Conservation (phyloP, 2,797 vertebrate genomes). For the Rhynchonycteris naso region DNA sequence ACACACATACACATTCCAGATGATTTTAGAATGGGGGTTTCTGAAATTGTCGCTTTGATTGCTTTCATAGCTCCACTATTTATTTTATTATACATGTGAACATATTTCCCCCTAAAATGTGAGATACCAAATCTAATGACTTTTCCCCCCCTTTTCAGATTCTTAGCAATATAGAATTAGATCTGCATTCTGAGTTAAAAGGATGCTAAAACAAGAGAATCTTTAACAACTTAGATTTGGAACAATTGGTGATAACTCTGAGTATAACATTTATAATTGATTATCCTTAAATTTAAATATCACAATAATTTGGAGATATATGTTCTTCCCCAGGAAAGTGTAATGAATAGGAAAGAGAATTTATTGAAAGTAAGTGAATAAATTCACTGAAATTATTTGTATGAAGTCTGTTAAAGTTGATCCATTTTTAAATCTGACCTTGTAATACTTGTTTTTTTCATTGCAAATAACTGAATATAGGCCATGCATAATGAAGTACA, state of each 20-base stretch:
- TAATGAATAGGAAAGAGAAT: conserved; percentile 58
- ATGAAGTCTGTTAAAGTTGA: conserved; percentile 67
- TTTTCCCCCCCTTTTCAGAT: conserved; percentile 68
- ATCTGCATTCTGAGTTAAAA: conserved; percentile 81
- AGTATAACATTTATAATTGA: conserved; percentile 65
- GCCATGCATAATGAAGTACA: conserved; percentile 56
- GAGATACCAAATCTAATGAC: conserved; percentile 83
- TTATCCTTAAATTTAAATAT: conserved; percentile 63
- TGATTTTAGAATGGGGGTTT: conserved; percentile 75
- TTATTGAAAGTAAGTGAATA: conserved; percentile 64
- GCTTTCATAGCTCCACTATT: conserved; percentile 73
- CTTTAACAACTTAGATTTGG: conserved; percentile 55
- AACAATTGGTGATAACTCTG: conserved; percentile 63
- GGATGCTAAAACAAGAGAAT: conserved; percentile 81
- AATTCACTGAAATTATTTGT: conserved; percentile 59
- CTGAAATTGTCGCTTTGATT: conserved; percentile 60
- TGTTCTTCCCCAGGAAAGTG: conserved; percentile 17
- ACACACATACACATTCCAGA: conserved; percentile 8
- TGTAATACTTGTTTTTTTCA: conserved; percentile 51
- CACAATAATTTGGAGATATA: not conserved
- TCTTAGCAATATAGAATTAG: conserved; percentile 77
- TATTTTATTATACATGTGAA: conserved; percentile 71
- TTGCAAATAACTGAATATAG: conserved; percentile 62
- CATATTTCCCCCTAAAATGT: conserved; percentile 61
- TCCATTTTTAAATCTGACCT: conserved; percentile 50